These are phyloP conservation scores for Helarctos malayanus DNA, from an alignment of 2,797 vertebrate species.

Conservation along the genomic window DNA sequence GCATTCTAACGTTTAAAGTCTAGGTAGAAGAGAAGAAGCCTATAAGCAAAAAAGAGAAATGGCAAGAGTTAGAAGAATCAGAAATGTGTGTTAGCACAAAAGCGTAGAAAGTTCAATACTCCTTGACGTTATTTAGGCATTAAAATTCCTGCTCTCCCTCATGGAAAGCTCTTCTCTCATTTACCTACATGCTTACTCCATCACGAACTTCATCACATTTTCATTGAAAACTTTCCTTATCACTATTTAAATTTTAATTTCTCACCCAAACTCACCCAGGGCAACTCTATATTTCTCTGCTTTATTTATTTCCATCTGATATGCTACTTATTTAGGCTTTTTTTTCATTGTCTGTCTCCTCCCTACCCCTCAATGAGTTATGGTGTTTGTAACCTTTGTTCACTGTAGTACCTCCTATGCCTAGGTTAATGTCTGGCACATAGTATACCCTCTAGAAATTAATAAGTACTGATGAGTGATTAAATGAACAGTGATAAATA, in stretches of 20 bases:
- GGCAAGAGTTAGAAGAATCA: background rate
- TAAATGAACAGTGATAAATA: background rate
- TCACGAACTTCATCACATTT: background rate
- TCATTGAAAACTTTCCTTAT: background rate
- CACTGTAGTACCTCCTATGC: fast-evolving
- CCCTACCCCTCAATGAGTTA: background rate
- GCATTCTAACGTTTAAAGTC: background rate
- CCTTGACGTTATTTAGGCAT: background rate
- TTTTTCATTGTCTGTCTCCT: background rate
- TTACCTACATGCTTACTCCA: no score
- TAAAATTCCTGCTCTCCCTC: background rate
- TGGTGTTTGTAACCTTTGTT: background rate
- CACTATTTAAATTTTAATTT: background rate
- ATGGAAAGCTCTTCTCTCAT: background rate
- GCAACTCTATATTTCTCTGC: background rate
- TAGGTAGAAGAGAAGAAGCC: background rate
- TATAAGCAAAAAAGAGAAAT: background rate
- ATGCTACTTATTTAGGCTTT: background rate
- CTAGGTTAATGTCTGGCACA: background rate
- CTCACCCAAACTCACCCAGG: background rate
- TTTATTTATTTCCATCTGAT: background rate
- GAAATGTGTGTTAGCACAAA: background rate
- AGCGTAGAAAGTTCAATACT: background rate
- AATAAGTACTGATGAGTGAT: background rate
- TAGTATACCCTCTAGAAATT: background rate